phyloP scores from a whole-genome alignment of 2,113 vertebrate genomes.

The Thunnus thynnus region DNA sequence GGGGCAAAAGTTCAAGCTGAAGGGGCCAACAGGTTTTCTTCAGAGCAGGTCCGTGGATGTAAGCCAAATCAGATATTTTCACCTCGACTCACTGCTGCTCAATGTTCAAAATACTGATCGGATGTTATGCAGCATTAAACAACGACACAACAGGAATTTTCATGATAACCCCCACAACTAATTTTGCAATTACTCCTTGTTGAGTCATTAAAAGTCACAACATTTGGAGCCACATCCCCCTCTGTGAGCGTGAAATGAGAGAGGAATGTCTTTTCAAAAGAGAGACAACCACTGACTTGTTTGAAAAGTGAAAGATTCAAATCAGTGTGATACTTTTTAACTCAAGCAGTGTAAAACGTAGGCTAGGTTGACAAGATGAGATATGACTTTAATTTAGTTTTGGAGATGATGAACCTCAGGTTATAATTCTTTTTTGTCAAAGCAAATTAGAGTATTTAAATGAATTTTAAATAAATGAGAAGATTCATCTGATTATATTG shows the following conservation, averaged over 20 bases:
- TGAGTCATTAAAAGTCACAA: too few relatives aligned
- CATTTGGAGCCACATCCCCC: too few relatives aligned
- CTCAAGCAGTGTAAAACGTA: background rate
- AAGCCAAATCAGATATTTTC: conserved; percentile 26
- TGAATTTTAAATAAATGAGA: too few relatives aligned
- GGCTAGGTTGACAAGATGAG: background rate
- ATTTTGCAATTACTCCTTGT: too few relatives aligned
- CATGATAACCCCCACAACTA: background rate
- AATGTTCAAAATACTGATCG: background rate
- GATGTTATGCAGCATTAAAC: background rate
- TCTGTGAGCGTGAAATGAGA: background rate
- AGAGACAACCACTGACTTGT: background rate
- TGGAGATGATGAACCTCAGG: background rate
- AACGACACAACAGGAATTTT: background rate
- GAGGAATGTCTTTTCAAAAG: background rate
- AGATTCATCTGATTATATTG: too few relatives aligned
- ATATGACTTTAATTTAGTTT: conserved; percentile 2
- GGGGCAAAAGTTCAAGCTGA: conserved; percentile 7
- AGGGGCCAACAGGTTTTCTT: conserved; percentile 1
- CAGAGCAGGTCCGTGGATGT: background rate
- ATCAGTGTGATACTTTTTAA: background rate
- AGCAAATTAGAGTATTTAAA: background rate
- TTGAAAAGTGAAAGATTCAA: too few relatives aligned
- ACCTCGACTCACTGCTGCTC: conserved; percentile 4
- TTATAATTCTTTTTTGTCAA: background rate